phyloP scores from a whole-genome alignment of 2,888 invertebrate genomes.

The Corbicula japonica region DNA sequence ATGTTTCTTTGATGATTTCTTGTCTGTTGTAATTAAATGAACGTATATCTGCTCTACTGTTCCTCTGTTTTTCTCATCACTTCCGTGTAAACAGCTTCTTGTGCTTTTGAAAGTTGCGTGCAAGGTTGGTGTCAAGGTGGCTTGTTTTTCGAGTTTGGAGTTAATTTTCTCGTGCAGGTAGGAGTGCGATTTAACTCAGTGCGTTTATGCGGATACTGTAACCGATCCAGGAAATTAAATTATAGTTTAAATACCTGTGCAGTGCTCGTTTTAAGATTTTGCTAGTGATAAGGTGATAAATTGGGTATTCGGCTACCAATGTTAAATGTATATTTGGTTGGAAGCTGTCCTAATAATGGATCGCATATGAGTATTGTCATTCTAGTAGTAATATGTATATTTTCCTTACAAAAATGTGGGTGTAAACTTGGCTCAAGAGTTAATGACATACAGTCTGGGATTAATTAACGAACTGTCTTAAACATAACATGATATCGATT shows the following conservation, averaged over 20 bases:
- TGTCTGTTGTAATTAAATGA: slow-evolving; percentile 43
- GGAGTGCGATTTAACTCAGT: slow-evolving; percentile 20
- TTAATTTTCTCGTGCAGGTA: slow-evolving; percentile 24
- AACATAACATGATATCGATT: no score
- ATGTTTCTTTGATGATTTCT: slow-evolving; percentile 19
- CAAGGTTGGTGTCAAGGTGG: slow-evolving; percentile 29
- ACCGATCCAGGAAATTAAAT: slow-evolving; percentile 13
- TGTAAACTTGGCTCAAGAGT: no score
- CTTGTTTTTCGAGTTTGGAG: background rate
- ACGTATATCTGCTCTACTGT: slow-evolving; percentile 18
- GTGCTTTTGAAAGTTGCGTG: background rate
- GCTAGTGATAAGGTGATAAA: no score
- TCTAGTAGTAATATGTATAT: no score
- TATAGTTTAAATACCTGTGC: no score
- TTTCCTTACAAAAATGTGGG: no score
- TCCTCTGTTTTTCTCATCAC: slow-evolving; percentile 25
- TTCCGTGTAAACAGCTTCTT: slow-evolving; percentile 12
- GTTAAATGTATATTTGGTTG: no score
- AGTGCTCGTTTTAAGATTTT: no score
- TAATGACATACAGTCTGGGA: no score
- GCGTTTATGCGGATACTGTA: slow-evolving; percentile 5
- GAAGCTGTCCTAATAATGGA: no score
- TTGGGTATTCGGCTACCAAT: no score
- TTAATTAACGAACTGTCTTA: slow-evolving; percentile 12
- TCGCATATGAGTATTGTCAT: no score